phyloP scores from a whole-genome alignment of 1,140 invertebrate species.

The Drosophila takahashii region DNA sequence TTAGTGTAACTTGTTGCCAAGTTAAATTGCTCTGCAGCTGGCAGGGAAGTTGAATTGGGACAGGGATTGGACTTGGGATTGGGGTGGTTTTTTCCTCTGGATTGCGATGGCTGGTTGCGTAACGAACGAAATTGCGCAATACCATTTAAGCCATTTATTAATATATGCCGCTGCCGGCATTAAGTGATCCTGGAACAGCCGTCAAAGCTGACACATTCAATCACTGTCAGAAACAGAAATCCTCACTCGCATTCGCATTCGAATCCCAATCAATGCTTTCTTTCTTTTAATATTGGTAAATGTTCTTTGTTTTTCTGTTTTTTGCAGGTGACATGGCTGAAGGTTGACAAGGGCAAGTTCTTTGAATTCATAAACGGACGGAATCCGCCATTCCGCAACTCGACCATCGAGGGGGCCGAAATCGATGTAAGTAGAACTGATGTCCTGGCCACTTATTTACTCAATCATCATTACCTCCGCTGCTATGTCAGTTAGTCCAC shows the following conservation, averaged over 20 bases:
- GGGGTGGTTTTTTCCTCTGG: not conserved
- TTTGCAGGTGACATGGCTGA: slow-evolving; percentile 89
- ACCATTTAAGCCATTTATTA: slow-evolving; percentile 23
- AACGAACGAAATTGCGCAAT: slow-evolving; percentile 29
- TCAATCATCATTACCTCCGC: slow-evolving; percentile 29
- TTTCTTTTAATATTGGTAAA: slow-evolving; percentile 62
- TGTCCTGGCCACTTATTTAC: slow-evolving; percentile 18
- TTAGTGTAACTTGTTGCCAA: slow-evolving; percentile 69
- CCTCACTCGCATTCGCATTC: not conserved
- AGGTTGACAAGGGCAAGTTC: slow-evolving; percentile 89
- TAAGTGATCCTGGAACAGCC: slow-evolving; percentile 19
- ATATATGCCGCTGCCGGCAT: slow-evolving; percentile 19
- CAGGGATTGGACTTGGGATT: not conserved
- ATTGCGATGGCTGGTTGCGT: slow-evolving; percentile 2
- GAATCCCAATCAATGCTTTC: slow-evolving; percentile 11
- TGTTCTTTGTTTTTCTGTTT: slow-evolving; percentile 30
- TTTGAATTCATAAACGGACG: slow-evolving; percentile 91
- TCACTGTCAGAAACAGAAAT: slow-evolving; percentile 63
- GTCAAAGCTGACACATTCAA: slow-evolving; percentile 59
- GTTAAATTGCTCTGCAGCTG: slow-evolving; percentile 60
- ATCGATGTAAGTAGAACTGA: slow-evolving; percentile 89
- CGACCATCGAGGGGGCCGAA: slow-evolving; percentile 88
- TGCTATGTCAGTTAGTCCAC: slow-evolving; percentile 9
- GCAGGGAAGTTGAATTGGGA: not conserved
- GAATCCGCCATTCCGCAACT: slow-evolving; percentile 89